Evolutionary conservation across 2,888 invertebrate genomes (phyloP).

Genomic region (Oligia fasciuncula): DNA sequence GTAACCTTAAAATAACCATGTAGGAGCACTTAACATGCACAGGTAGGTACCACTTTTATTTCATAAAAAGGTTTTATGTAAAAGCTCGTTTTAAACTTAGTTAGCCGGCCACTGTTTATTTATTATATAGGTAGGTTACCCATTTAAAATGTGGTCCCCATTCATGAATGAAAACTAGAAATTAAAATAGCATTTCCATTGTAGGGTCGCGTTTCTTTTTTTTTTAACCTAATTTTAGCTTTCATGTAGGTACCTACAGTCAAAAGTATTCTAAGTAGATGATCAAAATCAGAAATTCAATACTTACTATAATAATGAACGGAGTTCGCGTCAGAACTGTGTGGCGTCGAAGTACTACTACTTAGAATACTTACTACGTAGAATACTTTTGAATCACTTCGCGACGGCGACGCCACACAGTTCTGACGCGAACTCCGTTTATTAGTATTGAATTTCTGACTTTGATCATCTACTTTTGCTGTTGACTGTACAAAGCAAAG

Average conservation of each 20-base stretch:
- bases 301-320: too few species aligned
- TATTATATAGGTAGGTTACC: neutral
- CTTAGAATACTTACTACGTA: too few species aligned
- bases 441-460: too few species aligned
- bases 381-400: too few species aligned
- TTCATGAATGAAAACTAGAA: constrained; percentile 10
- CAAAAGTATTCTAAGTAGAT: too few species aligned
- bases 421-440: too few species aligned
- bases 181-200: constrained; percentile 3
- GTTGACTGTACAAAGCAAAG: neutral
- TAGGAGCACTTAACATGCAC: neutral
- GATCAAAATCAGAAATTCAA: too few species aligned
- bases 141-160: neutral
- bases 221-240: constrained; percentile 16
- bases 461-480: too few species aligned
- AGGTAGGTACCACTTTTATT: neutral
- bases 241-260: too few species aligned
- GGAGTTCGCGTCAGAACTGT: too few species aligned
- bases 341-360: too few species aligned
- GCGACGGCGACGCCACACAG: too few species aligned
- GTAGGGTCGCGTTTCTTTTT: neutral
- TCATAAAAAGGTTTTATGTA: constrained; percentile 20
- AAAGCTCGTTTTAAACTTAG: neutral
- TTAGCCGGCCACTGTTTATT: constrained; percentile 31
- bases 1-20: neutral